Evolutionary conservation across 2,113 vertebrate genomes (phyloP), one percentile per base, ranked within the genome.

Genomic region (Sebastes fasciatus): DNA sequence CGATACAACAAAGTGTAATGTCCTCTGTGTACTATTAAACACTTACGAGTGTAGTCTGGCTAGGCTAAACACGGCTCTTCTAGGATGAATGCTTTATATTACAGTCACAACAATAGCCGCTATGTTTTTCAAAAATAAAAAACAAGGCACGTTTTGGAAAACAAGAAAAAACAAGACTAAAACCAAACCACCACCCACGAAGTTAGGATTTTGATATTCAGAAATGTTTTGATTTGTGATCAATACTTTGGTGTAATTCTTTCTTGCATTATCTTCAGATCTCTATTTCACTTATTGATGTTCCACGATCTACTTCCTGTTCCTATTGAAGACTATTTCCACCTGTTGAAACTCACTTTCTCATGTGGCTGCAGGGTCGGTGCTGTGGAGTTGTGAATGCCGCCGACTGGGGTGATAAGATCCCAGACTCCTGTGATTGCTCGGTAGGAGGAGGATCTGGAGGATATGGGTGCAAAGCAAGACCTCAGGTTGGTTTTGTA

Each of bases 371-470:
- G 0, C 75, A 94, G 93, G 0, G 0, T 0, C 0, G 63, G 0
- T 94, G 93, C 85, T 94, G 93, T 72, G 93, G 93, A 12, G 0
- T 93, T 17, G 1, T 1, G 4, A 19, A 74, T 2, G 0, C 57
- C 14, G 0, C 26, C 0, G 90, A 93, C 88, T 94, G 93, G 93
- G 83, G 64, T 0, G 0, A 1, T 0, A 0, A 1, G 0, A 92
- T 94, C 72, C 90, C 91, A 0, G 0, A 0, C 0, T 76, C 87
- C 73, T 93, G 92, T 61, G 0, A 0, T 0, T 94, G 93, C 80
- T 0, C 6, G 1, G 1, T 0, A 13, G 6, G 16, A 42, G 12
- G 4, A 51, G 11, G 4, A 9, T 23, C 4, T 26, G 16, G 8
- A 16, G 0, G 0, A 6, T 14, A 1, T 11, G 0, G 1, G 1